Conservation (phyloP, 92 coral and sea anemone species). For the Hydrozoanthus gracilis region DNA sequence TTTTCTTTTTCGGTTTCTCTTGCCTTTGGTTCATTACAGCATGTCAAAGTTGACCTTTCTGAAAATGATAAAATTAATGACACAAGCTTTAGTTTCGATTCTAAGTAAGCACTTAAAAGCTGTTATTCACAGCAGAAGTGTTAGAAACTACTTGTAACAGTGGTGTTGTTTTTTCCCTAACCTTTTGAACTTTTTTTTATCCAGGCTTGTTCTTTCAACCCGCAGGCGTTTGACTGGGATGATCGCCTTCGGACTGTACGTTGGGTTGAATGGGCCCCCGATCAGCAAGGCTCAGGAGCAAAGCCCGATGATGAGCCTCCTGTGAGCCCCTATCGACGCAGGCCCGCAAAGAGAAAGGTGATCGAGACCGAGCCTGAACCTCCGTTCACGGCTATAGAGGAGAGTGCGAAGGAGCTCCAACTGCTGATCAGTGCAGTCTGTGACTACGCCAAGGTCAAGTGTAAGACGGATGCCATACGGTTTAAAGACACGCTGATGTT, state of each 20-base stretch:
- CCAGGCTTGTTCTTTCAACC: slow-evolving; percentile 40
- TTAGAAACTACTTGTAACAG: background rate
- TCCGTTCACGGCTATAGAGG: slow-evolving; percentile 84
- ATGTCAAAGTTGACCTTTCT: too few species aligned
- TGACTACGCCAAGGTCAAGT: slow-evolving; percentile 83
- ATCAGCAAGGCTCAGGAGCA: slow-evolving; percentile 54
- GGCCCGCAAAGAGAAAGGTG: slow-evolving; percentile 91
- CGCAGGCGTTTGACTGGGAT: slow-evolving; percentile 98
- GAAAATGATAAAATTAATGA: too few species aligned
- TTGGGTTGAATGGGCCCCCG: slow-evolving; percentile 80
- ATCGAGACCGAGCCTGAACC: slow-evolving; percentile 96
- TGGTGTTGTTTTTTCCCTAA: background rate
- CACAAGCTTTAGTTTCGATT: too few species aligned
- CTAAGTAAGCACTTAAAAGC: too few species aligned
- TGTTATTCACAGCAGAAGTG: background rate
- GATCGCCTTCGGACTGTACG: slow-evolving; percentile 97
- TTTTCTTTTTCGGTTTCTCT: too few species aligned
- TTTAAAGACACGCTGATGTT: slow-evolving; percentile 98
- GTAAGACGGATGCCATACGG: slow-evolving; percentile 76
- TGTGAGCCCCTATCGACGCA: slow-evolving; percentile 62
- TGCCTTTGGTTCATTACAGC: too few species aligned
- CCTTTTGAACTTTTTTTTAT: background rate
- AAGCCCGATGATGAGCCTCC: slow-evolving; percentile 68
- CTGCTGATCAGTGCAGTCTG: slow-evolving; percentile 83
- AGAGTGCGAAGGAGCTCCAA: slow-evolving; percentile 81